Evolutionary conservation across 2,888 invertebrate genomes (phyloP), one percentile per base, ranked within the genome.

Genomic region (Lochmaea capreae): DNA sequence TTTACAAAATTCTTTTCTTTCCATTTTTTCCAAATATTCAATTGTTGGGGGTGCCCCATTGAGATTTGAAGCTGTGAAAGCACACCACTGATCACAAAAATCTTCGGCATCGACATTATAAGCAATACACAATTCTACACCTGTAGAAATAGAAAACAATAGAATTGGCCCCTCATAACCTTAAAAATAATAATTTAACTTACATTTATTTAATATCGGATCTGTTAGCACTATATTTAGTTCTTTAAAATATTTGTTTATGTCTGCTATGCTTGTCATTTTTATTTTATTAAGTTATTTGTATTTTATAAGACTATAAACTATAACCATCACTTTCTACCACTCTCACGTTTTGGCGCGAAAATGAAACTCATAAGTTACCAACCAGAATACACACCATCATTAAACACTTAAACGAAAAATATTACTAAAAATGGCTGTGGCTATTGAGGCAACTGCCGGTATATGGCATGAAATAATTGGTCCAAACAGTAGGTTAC

Each of bases 51-150:
- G 88, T 0, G 90, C 90, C 49, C 91, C 92, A 79, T 90, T 89
- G 77, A 91, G 86, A 83, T 92, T 87, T 46, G 93, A 92, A 71
- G 92, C 88, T 81, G 92, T 92, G 85, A 91, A 95, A 22, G 95
- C 94, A 88, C 93, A 90, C 95, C 95, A 95, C 88, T 92, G 90
- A 84, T 93, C 92, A 67, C 92, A 93, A 80, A 95, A 91, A 81
- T 92, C 91, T 84, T 92, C 92, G 54, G 93, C 91, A 77, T 89
- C 89, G 66, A 94, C 87, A 81, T 89, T 87, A 84, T 94, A 91
- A 68, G 89, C 89, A 77, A 88, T 86, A 84, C 94, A 93, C 78
- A 94, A 87, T 85, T 91, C 91, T 82, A 91, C 88, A 84, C 90
- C 91, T 91, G 78, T 16, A 54, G 42, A 52, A 16, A 65, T 26